A percentile compares a stretch with the other conserved stretches of the same genome.
phyloP scores from a whole-genome alignment of 2,113 vertebrate genomes.

The Actenoides lindsayi region DNA sequence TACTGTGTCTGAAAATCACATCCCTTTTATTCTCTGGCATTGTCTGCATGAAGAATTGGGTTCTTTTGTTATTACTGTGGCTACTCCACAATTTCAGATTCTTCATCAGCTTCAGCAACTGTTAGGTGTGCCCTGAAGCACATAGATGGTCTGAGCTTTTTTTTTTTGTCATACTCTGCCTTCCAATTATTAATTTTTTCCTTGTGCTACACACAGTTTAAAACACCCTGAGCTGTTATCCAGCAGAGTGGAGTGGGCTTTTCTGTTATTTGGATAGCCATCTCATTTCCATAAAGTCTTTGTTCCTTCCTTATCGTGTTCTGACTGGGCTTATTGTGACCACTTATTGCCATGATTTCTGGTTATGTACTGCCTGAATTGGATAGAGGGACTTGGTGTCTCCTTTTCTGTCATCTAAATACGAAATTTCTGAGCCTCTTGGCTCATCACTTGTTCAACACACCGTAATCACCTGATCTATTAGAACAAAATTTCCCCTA shows the following conservation, averaged over 20 bases:
- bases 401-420: neutral
- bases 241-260: neutral
- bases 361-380: neutral
- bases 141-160: neutral
- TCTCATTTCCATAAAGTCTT: neutral
- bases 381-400: neutral
- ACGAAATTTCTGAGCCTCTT: neutral
- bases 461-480: neutral
- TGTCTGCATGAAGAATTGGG: neutral
- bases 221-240: neutral
- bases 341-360: neutral
- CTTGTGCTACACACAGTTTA: neutral
- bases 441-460: neutral
- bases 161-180: neutral
- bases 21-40: neutral
- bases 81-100: neutral
- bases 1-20: neutral
- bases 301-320: neutral
- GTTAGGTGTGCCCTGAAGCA: neutral
- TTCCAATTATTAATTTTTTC: constrained; percentile 1
- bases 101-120: neutral
- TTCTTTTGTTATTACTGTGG: neutral
- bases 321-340: neutral
- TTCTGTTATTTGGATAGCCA: neutral
- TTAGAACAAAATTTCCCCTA: neutral